Evolutionary conservation across 2,113 vertebrate genomes (phyloP).

Genomic region (Leptocoma aspasia): DNA sequence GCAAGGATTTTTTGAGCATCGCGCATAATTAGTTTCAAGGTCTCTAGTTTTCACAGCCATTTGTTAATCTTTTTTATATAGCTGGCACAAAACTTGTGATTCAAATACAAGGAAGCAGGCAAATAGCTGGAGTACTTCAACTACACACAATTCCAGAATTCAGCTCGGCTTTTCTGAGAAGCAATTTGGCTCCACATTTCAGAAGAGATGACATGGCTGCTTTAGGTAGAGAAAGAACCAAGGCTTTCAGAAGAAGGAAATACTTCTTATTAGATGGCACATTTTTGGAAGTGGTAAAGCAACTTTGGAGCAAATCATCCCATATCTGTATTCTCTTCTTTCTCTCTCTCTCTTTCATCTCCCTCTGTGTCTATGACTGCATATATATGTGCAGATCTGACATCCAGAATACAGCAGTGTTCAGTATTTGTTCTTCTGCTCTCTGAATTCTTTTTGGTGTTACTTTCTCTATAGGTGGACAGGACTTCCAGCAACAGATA

Average conservation of each 20-base stretch:
- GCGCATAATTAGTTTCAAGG: background rate
- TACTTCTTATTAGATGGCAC: background rate
- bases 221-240: background rate
- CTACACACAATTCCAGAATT: background rate
- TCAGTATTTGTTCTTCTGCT: background rate
- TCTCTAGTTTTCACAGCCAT: background rate
- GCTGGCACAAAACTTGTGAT: background rate
- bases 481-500: background rate
- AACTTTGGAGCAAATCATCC: background rate
- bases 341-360: background rate
- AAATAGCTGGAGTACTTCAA: constrained; percentile 1
- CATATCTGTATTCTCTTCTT: background rate
- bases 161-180: background rate
- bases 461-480: background rate
- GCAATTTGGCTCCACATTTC: constrained; percentile 10
- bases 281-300: background rate
- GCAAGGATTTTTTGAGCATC: background rate
- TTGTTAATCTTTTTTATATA: constrained; percentile 21
- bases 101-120: background rate
- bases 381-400: background rate
- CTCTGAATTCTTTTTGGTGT: background rate
- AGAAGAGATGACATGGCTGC: background rate
- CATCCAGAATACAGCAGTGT: background rate
- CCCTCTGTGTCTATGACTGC: background rate
- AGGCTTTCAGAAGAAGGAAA: background rate